Base-by-base conservation (phyloP, 2,113 vertebrate species). In the Elgaria multicarinata region DNA sequence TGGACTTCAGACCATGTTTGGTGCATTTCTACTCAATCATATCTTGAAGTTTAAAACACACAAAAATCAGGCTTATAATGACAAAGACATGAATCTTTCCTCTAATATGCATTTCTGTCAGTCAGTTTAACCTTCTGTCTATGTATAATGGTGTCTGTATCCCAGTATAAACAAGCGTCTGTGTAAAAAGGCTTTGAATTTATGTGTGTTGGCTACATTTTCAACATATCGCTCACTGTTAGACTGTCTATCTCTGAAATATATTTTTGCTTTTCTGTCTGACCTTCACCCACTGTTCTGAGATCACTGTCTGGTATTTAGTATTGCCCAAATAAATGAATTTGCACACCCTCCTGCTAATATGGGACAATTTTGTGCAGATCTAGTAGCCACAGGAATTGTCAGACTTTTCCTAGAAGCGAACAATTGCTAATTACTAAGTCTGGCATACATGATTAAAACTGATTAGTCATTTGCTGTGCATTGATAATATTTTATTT, bases 81-180 rank as follows among this genome's bases (percentile, higher is more conserved):
- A 64, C 75, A 90, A 58, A 92, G 85, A 85, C 83, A 71, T 75
- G 58, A 93, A 93, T 93, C 2, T 26, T 90, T 93, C 90, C 88
- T 87, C 69, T 93, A 81, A 90, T 91, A 53, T 87, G 87, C 78
- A 9, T 72, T 64, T 94, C 93, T 94, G 80, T 93, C 92, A 93
- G 86, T 89, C 92, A 92, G 81, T 94, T 93, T 93, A 93, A 94
- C 90, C 79, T 92, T 95, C 94, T 89, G 89, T 91, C 88, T 93
- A 82, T 44, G 67, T 83, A 90, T 85, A 90, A 93, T 94, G 86
- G 92, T 95, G 93, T 92, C 94, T 95, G 90, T 94, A 93, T 91
- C 71, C 91, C 93, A 91, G 33, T 91, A 92, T 92, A 96, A 96
- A 96, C 90, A 95, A 89, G 87, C 13, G 2, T 93, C 82, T 93